Percentiles rank a stretch among this genome's conserved stretches.
phyloP scores from a whole-genome alignment of 2,888 invertebrate species.

The Thera obeliscata region DNA sequence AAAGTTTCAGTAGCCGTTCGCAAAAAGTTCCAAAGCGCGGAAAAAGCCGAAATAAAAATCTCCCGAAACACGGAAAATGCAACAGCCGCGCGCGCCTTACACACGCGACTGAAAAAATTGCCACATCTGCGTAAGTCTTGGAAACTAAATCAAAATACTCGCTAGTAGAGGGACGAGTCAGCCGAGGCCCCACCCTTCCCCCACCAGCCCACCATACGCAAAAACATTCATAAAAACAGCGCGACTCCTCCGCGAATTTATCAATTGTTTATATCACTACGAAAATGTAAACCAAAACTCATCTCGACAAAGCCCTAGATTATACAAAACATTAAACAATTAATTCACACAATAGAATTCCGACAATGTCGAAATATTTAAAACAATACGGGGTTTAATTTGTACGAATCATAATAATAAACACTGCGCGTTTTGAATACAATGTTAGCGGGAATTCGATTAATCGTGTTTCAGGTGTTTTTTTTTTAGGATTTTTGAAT shows the following conservation, averaged over 20 bases:
- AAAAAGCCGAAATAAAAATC: constrained; percentile 57
- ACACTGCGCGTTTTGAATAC: constrained; percentile 58
- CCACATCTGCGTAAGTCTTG: constrained; percentile 82
- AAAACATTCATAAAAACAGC: constrained; percentile 83
- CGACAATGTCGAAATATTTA: constrained; percentile 77
- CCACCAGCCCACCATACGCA: constrained; percentile 74
- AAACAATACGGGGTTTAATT: constrained; percentile 76
- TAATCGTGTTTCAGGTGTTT: constrained; percentile 50
- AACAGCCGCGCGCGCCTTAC: constrained; percentile 75
- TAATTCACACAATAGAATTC: constrained; percentile 75
- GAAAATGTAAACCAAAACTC: constrained; percentile 72
- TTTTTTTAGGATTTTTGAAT: constrained; percentile 45
- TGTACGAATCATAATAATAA: constrained; percentile 75
- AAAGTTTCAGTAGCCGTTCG: constrained; percentile 55
- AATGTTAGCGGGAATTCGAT: constrained; percentile 64
- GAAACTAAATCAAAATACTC: constrained; percentile 85
- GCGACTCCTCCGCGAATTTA: constrained; percentile 78
- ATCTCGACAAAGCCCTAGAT: constrained; percentile 70
- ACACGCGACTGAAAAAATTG: constrained; percentile 84
- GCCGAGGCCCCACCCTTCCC: constrained; percentile 80
- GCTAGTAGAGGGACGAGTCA: constrained; percentile 83
- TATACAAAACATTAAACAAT: constrained; percentile 73
- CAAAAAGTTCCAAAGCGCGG: constrained; percentile 58
- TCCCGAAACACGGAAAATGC: constrained; percentile 63
- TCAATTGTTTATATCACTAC: constrained; percentile 76